These are phyloP conservation scores for Strigamia transsilvanica DNA, from an alignment of 2,888 invertebrate species.

Conservation along the genomic window DNA sequence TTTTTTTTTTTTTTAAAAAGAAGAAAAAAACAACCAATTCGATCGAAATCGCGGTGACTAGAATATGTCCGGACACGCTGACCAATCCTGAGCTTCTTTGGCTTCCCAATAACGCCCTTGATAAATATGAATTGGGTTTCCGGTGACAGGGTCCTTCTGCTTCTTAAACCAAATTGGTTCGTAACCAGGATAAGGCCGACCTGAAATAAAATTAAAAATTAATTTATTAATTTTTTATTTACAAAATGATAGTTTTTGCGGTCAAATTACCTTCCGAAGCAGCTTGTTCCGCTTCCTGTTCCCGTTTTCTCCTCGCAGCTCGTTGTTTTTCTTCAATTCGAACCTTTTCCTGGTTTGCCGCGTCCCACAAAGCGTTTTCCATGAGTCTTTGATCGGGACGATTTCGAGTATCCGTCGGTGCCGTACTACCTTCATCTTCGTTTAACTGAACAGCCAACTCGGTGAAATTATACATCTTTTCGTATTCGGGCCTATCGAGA, in stretches of 20 bases:
- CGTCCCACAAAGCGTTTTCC: slow-evolving; percentile 93
- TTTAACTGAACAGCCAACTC: slow-evolving; percentile 95
- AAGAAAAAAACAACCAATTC: background rate
- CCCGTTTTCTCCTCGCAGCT: slow-evolving; percentile 76
- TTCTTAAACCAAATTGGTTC: slow-evolving; percentile 91
- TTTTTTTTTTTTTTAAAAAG: background rate
- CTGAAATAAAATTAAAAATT: slow-evolving; percentile 63
- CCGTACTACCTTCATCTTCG: slow-evolving; percentile 89
- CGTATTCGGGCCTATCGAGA: slow-evolving; percentile 71
- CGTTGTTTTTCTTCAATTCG: slow-evolving; percentile 96
- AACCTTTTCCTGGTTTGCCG: slow-evolving; percentile 78
- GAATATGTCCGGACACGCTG: slow-evolving; percentile 89
- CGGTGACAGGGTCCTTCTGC: slow-evolving; percentile 73
- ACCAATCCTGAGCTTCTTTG: slow-evolving; percentile 89
- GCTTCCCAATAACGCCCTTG: slow-evolving; percentile 91
- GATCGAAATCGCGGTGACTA: slow-evolving; percentile 56
- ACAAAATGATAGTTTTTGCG: background rate
- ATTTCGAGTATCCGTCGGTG: slow-evolving; percentile 91
- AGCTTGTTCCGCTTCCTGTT: slow-evolving; percentile 77
- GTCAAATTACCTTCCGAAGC: slow-evolving; percentile 64
- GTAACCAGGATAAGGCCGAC: slow-evolving; percentile 75
- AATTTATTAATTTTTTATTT: background rate
- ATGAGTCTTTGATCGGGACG: slow-evolving; percentile 97
- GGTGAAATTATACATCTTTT: slow-evolving; percentile 92
- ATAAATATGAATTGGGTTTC: slow-evolving; percentile 80